A percentile compares a stretch with the other conserved stretches of the same genome.
Evolutionary conservation across 2,888 invertebrate genomes (phyloP).

Genomic region (Falcaria lacertinaria): DNA sequence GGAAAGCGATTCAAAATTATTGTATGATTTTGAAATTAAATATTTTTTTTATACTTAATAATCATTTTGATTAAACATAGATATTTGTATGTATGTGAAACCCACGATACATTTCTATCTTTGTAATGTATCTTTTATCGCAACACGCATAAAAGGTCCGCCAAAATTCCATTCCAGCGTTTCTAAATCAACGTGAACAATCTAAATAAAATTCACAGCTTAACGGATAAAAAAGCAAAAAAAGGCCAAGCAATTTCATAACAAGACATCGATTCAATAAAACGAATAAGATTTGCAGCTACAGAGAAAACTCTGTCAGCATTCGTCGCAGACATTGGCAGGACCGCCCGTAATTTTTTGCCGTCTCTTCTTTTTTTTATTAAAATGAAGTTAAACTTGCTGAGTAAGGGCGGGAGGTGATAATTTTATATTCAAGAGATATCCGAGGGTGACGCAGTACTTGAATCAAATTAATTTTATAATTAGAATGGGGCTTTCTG

Average conservation of each 20-base stretch:
- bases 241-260: constrained; percentile 23
- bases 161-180: background rate
- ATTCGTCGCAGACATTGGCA: constrained; percentile 41
- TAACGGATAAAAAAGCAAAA: background rate
- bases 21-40: no score
- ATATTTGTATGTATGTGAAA: no score
- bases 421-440: constrained; percentile 68
- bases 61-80: no score
- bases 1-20: no score
- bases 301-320: constrained; percentile 34
- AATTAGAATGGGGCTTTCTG: constrained; percentile 7
- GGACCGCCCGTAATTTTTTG: constrained; percentile 41
- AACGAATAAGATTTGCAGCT: constrained; percentile 33
- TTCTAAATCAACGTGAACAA: background rate
- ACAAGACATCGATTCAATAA: constrained; percentile 43
- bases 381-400: constrained; percentile 69
- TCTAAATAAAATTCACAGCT: background rate
- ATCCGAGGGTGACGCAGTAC: constrained; percentile 25
- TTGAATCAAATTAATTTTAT: constrained; percentile 6
- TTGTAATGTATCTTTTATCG: no score
- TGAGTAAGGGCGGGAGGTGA: constrained; percentile 56
- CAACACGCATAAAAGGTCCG: no score
- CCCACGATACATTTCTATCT: no score
- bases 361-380: constrained; percentile 47
- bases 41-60: no score